A percentile compares a stretch with the other conserved stretches of the same genome.
These are phyloP conservation scores for Eupithecia subfuscata DNA, from an alignment of 2,888 invertebrate genomes.

Conservation along the genomic window DNA sequence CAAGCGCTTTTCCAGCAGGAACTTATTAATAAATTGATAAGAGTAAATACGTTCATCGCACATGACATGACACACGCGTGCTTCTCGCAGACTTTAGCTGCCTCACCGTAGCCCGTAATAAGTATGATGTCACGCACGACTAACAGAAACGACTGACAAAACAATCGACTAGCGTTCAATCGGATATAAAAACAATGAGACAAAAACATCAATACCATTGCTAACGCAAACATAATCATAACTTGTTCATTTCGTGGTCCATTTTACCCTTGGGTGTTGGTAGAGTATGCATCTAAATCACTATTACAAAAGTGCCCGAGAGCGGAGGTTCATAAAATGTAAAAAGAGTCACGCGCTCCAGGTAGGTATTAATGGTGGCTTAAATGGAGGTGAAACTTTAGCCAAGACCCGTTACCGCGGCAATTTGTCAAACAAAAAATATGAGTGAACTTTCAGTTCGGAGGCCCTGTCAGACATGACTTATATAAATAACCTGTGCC, in stretches of 20 bases:
- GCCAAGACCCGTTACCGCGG: conserved; percentile 77
- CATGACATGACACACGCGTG: no score
- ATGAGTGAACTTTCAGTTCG: conserved; percentile 75
- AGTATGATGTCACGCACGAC: not conserved
- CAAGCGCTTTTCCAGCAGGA: not conserved
- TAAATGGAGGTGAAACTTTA: conserved; percentile 80
- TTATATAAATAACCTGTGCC: conserved; percentile 74
- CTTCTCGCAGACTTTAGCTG: no score
- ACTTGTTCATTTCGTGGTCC: not conserved
- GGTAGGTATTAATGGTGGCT: conserved; percentile 72
- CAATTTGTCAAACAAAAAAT: conserved; percentile 83
- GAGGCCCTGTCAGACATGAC: conserved; percentile 75
- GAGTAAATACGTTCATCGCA: not conserved
- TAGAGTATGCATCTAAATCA: conserved; percentile 25
- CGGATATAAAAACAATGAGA: not conserved
- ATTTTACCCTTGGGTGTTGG: not conserved
- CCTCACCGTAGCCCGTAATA: no score
- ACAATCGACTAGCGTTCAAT: conserved; percentile 7
- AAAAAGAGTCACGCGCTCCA: conserved; percentile 63
- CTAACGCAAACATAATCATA: conserved; percentile 1
- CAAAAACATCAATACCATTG: not conserved
- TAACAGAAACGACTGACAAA: not conserved
- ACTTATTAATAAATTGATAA: not conserved
- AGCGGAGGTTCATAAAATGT: conserved; percentile 55
- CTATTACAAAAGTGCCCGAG: conserved; percentile 37